Conservation (phyloP, 2,113 vertebrate genomes). For the Urocitellus parryii region DNA sequence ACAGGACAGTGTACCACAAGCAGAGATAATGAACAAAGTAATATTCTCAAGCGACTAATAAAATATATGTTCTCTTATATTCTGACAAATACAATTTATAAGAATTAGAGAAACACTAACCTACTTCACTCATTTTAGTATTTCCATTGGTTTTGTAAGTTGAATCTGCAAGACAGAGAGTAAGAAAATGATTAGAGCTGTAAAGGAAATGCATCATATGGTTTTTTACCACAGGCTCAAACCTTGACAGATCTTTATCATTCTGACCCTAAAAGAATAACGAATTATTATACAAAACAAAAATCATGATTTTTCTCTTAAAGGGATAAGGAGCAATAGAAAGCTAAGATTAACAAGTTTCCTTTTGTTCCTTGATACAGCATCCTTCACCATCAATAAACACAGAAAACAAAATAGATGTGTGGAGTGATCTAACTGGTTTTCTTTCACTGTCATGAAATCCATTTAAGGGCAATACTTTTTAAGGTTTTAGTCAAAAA, state of each 20-base stretch:
- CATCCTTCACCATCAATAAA: neutral
- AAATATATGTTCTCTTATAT: neutral
- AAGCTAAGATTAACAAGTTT: neutral
- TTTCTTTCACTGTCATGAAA: slow-evolving; percentile 23
- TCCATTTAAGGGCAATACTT: slow-evolving; percentile 20
- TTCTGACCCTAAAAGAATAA: neutral
- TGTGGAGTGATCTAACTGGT: neutral
- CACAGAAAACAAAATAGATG: neutral
- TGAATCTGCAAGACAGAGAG: slow-evolving; percentile 74
- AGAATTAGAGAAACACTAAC: slow-evolving; percentile 5
- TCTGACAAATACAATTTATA: neutral
- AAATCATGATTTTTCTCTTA: neutral
- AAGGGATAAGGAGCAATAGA: neutral
- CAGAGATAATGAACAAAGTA: slow-evolving; percentile 16
- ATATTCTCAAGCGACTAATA: neutral
- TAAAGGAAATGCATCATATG: slow-evolving; percentile 66
- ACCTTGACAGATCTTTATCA: slow-evolving; percentile 38
- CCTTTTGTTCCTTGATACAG: neutral
- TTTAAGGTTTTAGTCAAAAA: slow-evolving; percentile 38
- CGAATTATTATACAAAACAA: neutral
- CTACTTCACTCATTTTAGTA: slow-evolving; percentile 67
- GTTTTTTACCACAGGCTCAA: neutral
- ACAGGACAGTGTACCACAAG: neutral
- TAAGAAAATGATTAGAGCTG: slow-evolving; percentile 62
- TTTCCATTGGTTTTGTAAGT: slow-evolving; percentile 66